phyloP scores from a whole-genome alignment of 2,797 vertebrate genomes.

The Gallinago solitaria region DNA sequence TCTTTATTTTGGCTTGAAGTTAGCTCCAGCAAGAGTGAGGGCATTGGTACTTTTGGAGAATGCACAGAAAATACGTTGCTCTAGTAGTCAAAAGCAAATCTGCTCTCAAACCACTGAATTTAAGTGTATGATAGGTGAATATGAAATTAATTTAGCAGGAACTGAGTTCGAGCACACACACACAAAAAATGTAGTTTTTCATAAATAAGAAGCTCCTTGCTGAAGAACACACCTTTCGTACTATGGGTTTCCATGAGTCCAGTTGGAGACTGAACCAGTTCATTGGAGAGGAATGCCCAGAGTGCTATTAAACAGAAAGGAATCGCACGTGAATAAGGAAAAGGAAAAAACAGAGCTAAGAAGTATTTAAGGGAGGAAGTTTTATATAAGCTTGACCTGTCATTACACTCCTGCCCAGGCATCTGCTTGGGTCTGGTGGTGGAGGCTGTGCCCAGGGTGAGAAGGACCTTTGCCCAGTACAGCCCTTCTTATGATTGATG shows the following conservation, averaged over 20 bases:
- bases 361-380: background rate
- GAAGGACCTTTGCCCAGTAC: background rate
- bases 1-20: background rate
- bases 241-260: background rate
- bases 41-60: background rate
- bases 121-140: background rate
- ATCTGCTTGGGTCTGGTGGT: background rate
- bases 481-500: background rate
- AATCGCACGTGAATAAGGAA: background rate
- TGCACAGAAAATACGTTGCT: background rate
- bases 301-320: background rate
- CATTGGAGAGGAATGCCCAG: background rate
- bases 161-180: background rate
- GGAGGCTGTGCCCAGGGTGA: background rate
- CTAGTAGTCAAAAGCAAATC: background rate
- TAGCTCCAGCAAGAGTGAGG: background rate
- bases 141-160: background rate
- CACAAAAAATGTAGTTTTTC: background rate
- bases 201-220: background rate
- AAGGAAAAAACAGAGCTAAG: background rate
- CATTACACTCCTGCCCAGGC: background rate
- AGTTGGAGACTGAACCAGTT: background rate
- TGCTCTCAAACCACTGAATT: background rate
- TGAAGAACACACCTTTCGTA: background rate
- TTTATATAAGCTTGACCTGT: background rate